phyloP scores from a whole-genome alignment of 1,140 invertebrate species.

The Acromyrmex echinatior region DNA sequence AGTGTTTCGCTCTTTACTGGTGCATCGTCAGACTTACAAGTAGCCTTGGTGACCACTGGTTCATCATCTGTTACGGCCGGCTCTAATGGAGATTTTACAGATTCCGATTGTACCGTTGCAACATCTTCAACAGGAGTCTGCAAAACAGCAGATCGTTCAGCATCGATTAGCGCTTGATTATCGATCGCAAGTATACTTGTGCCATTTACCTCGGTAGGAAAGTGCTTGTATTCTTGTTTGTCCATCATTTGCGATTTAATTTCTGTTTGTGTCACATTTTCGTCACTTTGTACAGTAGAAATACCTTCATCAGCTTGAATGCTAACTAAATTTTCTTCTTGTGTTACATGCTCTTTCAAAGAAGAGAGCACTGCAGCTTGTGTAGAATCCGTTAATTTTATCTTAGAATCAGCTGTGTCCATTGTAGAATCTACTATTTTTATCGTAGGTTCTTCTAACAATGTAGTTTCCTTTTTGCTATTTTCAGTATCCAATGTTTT shows the following conservation, averaged over 20 bases:
- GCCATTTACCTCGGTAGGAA: constrained; percentile 77
- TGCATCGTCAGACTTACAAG: constrained; percentile 85
- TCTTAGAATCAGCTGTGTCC: not conserved
- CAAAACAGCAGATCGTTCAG: constrained; percentile 78
- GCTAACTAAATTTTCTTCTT: not conserved
- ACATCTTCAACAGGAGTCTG: constrained; percentile 77
- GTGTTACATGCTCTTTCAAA: not conserved
- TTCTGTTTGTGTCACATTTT: constrained; percentile 4
- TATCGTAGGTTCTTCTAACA: not conserved
- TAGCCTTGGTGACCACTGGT: constrained; percentile 76
- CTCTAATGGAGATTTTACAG: constrained; percentile 66
- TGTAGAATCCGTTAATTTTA: not conserved
- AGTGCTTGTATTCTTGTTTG: constrained; percentile 72
- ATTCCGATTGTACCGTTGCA: constrained; percentile 39
- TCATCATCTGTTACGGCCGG: constrained; percentile 68
- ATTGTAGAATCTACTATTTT: not conserved
- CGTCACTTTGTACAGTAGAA: not conserved
- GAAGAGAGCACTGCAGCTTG: not conserved
- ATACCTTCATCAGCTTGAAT: not conserved
- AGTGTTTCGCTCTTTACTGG: constrained; percentile 79
- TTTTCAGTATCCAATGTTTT: not conserved
- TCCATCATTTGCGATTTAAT: constrained; percentile 25
- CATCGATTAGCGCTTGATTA: constrained; percentile 76
- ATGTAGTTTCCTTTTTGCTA: not conserved
- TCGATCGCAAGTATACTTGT: constrained; percentile 19